These are phyloP conservation scores for Drosophila saltans DNA, from an alignment of 1,140 invertebrate species.

Conservation along the genomic window DNA sequence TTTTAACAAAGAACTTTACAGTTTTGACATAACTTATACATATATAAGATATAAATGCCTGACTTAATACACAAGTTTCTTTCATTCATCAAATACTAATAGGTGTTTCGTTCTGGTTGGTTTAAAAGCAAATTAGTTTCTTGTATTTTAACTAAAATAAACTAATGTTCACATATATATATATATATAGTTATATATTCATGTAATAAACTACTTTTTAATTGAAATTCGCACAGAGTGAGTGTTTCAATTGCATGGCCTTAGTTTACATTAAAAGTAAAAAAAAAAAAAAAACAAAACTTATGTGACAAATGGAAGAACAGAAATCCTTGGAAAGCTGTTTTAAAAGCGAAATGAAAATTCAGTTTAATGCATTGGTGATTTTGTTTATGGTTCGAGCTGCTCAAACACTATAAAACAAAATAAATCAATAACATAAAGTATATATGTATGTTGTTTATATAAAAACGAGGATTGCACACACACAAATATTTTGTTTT, in stretches of 20 bases:
- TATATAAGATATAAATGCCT: not conserved
- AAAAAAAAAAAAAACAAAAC: not conserved
- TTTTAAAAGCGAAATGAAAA: constrained; percentile 43
- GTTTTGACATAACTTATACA: constrained; percentile 64
- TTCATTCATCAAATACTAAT: constrained; percentile 14
- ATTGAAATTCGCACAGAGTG: no score
- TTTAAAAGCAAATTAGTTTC: not conserved
- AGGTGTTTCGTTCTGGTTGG: constrained; percentile 7
- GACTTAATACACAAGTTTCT: constrained; percentile 1
- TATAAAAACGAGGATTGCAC: constrained; percentile 73
- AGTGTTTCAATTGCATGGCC: not conserved
- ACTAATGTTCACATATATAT: not conserved
- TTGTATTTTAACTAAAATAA: not conserved
- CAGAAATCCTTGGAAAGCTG: constrained; percentile 17
- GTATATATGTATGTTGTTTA: constrained; percentile 23
- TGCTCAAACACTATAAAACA: constrained; percentile 67
- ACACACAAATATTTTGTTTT: constrained; percentile 74
- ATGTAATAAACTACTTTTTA: not conserved
- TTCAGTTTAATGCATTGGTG: constrained; percentile 32
- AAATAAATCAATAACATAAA: constrained; percentile 34
- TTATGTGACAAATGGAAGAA: constrained; percentile 34
- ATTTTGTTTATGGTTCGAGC: constrained; percentile 75
- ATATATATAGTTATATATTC: not conserved
- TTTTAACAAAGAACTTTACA: constrained; percentile 29
- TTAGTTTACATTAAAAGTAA: not conserved